phyloP scores from a whole-genome alignment of 2,113 vertebrate genomes.

The Phodopus roborovskii region DNA sequence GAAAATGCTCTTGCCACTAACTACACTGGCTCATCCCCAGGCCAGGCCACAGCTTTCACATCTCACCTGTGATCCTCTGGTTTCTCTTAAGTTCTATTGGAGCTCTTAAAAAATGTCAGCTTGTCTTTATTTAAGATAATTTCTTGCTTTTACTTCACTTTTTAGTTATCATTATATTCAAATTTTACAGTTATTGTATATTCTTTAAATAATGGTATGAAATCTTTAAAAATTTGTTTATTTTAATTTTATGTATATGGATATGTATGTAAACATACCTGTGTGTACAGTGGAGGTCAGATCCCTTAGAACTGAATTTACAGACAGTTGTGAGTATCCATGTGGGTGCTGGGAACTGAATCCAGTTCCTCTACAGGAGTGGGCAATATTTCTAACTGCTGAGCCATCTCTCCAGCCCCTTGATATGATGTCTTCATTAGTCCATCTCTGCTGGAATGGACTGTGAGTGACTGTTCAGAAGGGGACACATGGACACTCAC shows the following conservation, averaged over 20 bases:
- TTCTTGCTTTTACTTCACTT: slow-evolving; percentile 59
- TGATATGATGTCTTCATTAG: background rate
- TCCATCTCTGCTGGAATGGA: slow-evolving; percentile 32
- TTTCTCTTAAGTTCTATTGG: background rate
- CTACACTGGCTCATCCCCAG: background rate
- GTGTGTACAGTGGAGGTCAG: background rate
- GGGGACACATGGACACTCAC: background rate
- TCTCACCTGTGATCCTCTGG: background rate
- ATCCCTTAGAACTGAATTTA: background rate
- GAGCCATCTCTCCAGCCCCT: background rate
- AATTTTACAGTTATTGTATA: background rate
- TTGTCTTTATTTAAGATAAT: background rate
- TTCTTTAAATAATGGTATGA: slow-evolving; percentile 19
- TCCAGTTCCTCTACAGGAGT: background rate
- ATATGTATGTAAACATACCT: background rate
- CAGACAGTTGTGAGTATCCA: too few species aligned
- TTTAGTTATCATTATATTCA: slow-evolving; percentile 19
- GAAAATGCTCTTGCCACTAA: background rate
- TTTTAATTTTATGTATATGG: background rate
- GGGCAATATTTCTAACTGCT: background rate
- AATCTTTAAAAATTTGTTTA: background rate
- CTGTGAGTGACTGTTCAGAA: slow-evolving; percentile 19
- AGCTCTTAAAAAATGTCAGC: background rate
- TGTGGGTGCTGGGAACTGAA: background rate
- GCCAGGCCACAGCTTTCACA: background rate